Conservation (phyloP, 2,113 vertebrate genomes). For the Mormyrus iriodes region DNA sequence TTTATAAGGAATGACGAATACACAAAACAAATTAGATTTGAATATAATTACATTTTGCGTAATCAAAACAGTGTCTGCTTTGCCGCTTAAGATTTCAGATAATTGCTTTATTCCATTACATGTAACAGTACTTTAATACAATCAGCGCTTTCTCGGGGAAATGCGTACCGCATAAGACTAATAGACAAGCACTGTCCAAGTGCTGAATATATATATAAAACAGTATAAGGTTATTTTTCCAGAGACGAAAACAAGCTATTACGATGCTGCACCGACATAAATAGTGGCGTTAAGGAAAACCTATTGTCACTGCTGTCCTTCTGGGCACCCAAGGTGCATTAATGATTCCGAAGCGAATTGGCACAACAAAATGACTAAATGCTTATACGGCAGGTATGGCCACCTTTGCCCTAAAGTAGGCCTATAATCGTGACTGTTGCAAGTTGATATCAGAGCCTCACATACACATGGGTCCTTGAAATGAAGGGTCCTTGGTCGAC, state of each 20-base stretch:
- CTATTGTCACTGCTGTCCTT: background rate
- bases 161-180: background rate
- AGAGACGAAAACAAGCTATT: background rate
- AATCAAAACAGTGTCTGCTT: constrained; percentile 3
- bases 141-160: background rate
- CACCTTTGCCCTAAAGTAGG: background rate
- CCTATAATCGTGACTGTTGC: background rate
- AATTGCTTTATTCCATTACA: constrained; percentile 4
- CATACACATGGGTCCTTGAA: background rate
- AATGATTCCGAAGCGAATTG: no score
- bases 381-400: background rate
- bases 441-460: background rate
- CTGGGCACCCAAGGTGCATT: background rate
- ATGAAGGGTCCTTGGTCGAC: background rate
- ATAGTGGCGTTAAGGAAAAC: background rate
- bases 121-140: background rate
- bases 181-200: background rate
- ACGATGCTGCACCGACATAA: background rate
- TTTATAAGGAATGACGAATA: constrained; percentile 5
- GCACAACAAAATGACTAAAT: background rate
- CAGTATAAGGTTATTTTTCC: background rate
- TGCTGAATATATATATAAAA: constrained; percentile 3
- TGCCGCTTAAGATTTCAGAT: background rate
- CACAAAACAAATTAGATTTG: constrained; percentile 6
- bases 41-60: background rate